A percentile compares a stretch with the other conserved stretches of the same genome.
These are phyloP conservation scores for Onthophagus sagittarius DNA, from an alignment of 2,888 invertebrate species.

Conservation along the genomic window DNA sequence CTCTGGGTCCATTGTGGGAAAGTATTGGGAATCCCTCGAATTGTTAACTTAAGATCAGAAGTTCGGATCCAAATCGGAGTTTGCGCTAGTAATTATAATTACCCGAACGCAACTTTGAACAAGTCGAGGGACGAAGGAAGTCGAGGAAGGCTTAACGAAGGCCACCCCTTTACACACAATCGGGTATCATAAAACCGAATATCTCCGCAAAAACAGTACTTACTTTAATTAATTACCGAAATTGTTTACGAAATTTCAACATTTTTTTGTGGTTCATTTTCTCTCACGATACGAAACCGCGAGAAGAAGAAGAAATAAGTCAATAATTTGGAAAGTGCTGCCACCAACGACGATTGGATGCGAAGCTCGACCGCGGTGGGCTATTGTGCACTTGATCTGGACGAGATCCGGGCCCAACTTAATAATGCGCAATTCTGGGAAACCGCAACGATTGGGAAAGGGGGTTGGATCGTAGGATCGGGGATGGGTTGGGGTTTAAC, in stretches of 20 bases:
- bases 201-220: not conserved
- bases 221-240: not conserved
- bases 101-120: constrained; percentile 33
- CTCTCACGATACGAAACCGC: not conserved
- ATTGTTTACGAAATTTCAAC: not conserved
- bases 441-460: not conserved
- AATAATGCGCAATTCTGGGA: not conserved
- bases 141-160: not conserved
- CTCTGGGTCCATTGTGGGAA: constrained; percentile 8
- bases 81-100: constrained; percentile 40
- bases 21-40: constrained; percentile 14
- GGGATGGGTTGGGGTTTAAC: not conserved
- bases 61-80: constrained; percentile 31
- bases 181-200: not conserved
- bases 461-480: not conserved
- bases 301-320: not conserved
- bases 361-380: not conserved
- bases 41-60: constrained; percentile 25
- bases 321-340: not conserved
- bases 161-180: not conserved
- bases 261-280: too few relatives aligned
- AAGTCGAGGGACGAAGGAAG: constrained; percentile 5
- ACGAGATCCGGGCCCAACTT: not conserved
- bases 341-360: not conserved
- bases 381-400: not conserved